Evolutionary conservation across 2,888 invertebrate species (phyloP).

Genomic region (Halictus ligatus): DNA sequence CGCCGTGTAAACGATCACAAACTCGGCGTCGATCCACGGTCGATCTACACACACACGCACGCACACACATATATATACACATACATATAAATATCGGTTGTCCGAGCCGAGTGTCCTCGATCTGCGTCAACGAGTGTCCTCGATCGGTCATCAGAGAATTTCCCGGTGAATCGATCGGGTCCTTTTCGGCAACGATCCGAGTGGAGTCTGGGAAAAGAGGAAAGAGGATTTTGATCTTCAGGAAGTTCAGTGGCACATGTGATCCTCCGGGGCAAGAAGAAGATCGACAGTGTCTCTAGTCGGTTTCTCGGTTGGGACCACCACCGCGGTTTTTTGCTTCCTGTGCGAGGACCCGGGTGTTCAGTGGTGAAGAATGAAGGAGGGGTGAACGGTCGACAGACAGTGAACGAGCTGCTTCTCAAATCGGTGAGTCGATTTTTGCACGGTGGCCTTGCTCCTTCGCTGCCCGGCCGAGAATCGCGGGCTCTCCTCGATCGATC

Average conservation of each 20-base stretch:
- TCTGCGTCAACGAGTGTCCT: background rate
- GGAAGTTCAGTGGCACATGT: conserved; percentile 57
- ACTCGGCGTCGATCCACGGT: background rate
- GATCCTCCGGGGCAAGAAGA: conserved; percentile 23
- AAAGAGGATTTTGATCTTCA: conserved; percentile 9
- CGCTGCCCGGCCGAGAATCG: background rate
- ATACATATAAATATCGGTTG: background rate
- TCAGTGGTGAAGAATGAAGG: conserved; percentile 61
- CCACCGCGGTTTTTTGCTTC: conserved; percentile 25
- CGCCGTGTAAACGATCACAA: background rate
- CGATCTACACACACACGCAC: background rate
- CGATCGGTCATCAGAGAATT: background rate
- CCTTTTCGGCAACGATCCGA: background rate
- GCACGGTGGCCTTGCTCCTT: background rate
- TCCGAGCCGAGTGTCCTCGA: background rate
- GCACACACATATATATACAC: background rate
- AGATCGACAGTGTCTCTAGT: conserved; percentile 38
- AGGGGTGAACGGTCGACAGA: conserved; percentile 54
- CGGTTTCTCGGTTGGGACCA: conserved; percentile 29
- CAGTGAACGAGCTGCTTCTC: conserved; percentile 59
- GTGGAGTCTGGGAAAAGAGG: background rate
- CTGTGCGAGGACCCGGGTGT: conserved; percentile 33
- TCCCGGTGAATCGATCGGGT: background rate
- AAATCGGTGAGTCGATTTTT: conserved; percentile 67
- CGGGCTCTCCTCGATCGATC: background rate